Percentiles rank a stretch among this genome's conserved stretches.
Evolutionary conservation across 2,888 invertebrate species (phyloP).

Genomic region (Drosophila falleni): DNA sequence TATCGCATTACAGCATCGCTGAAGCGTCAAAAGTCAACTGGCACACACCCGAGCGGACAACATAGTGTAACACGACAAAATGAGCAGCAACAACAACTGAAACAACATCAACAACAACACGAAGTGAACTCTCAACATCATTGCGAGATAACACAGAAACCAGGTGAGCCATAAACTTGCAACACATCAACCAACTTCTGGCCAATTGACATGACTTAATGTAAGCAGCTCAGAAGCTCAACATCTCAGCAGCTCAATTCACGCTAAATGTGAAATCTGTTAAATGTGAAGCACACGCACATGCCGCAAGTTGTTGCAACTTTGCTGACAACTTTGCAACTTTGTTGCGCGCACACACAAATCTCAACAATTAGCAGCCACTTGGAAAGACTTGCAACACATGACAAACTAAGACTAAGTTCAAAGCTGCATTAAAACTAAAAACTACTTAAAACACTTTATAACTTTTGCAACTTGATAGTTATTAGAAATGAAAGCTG

Average conservation of each 20-base stretch:
- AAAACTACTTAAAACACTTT: constrained; percentile 50
- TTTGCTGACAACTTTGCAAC: constrained; percentile 26
- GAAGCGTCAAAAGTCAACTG: constrained; percentile 79
- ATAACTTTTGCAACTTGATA: neutral
- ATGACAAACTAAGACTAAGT: constrained; percentile 26
- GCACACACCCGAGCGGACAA: constrained; percentile 82
- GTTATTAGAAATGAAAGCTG: neutral
- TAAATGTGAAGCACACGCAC: neutral
- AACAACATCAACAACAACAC: constrained; percentile 29
- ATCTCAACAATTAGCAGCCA: constrained; percentile 46
- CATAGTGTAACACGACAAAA: constrained; percentile 52
- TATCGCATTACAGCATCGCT: constrained; percentile 78
- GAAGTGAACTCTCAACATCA: constrained; percentile 58
- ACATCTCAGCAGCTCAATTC: neutral
- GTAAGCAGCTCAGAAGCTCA: neutral
- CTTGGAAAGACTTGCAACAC: constrained; percentile 19
- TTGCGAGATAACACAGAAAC: constrained; percentile 73
- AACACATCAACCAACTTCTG: constrained; percentile 16
- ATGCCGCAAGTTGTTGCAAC: constrained; percentile 21
- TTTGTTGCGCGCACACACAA: constrained; percentile 13
- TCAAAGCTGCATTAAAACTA: constrained; percentile 42
- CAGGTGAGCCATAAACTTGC: constrained; percentile 71
- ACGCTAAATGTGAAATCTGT: no score
- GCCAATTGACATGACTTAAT: constrained; percentile 36
- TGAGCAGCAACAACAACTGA: constrained; percentile 33